Evolutionary conservation across 2,113 vertebrate genomes (phyloP), one percentile per base, ranked within the genome.

Genomic region (Arothron firmamentum): DNA sequence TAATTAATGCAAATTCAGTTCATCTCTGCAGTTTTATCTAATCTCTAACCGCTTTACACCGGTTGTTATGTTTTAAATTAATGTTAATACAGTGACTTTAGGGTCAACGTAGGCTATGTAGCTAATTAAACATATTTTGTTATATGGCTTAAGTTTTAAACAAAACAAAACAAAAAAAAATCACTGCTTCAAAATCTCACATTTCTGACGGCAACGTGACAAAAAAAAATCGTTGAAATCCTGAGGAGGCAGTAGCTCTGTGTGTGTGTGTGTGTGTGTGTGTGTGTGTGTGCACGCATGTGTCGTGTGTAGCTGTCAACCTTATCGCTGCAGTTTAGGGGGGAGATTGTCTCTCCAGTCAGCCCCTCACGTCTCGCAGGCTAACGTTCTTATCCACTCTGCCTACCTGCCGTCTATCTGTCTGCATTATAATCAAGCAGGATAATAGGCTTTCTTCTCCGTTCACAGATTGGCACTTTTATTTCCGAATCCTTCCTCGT

Each of bases 351-450:
- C 75, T 87, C 73, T 78, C 67, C 81, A 83, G 83, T 88, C 87
- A 82, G 67, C 73, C 72, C 68, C 69, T 83, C 81, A 57, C 80
- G 85, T 87, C 82, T 87, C 62, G 41, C 79, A 60, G 76, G 72
- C 80, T 65, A 72, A 77, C 82, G 48, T 73, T 87, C 84, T 87
- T 84, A 84, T 85, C 81, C 83, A 74, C 78, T 74, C 78, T 80
- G 82, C 80, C 78, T 86, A 80, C 82, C 84, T 88, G 87, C 81
- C 82, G 64, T 87, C 86, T 86, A 83, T 76, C 84, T 87, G 87
- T 89, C 88, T 84, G 82, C 75, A 76, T 87, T 82, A 79, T 84
- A 86, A 88, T 89, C 87, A 85, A 16, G 64, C 43, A 45, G 82
- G 85, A 89, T 86, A 90, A 87, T 88, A 82, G 71, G 69, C 78